Evolutionary conservation across 2,888 invertebrate genomes (phyloP).

Genomic region (Xanthia togata): DNA sequence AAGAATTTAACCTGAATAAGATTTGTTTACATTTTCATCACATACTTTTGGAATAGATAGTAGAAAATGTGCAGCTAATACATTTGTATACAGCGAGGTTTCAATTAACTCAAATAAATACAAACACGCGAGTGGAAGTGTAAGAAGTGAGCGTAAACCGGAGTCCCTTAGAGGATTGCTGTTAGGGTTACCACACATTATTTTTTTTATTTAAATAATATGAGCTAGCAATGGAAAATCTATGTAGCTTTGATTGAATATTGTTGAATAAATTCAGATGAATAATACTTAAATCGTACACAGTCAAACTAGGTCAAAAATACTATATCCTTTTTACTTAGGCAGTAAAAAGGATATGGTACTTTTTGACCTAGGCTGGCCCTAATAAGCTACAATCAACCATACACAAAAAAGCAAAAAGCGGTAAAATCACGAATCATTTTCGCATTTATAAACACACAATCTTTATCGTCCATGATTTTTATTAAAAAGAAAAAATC

Average conservation of each 20-base stretch:
- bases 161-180: constrained; percentile 41
- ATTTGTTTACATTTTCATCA: not conserved
- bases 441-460: not conserved
- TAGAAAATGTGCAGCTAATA: constrained; percentile 17
- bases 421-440: not conserved
- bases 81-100: constrained; percentile 44
- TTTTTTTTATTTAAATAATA: not conserved
- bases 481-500: not conserved
- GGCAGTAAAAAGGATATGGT: no score
- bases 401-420: not conserved
- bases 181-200: constrained; percentile 52
- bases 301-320: not conserved
- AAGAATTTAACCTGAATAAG: no score
- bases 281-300: not conserved
- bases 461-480: not conserved
- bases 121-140: constrained; percentile 59
- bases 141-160: constrained; percentile 57
- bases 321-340: not conserved
- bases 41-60: not conserved
- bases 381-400: not conserved
- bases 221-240: not conserved
- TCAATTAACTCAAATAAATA: constrained; percentile 64
- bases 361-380: not conserved
- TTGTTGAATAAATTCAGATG: not conserved
- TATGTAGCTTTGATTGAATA: not conserved